phyloP scores from a whole-genome alignment of 2,888 invertebrate genomes.

The Zaprionus lineosus region DNA sequence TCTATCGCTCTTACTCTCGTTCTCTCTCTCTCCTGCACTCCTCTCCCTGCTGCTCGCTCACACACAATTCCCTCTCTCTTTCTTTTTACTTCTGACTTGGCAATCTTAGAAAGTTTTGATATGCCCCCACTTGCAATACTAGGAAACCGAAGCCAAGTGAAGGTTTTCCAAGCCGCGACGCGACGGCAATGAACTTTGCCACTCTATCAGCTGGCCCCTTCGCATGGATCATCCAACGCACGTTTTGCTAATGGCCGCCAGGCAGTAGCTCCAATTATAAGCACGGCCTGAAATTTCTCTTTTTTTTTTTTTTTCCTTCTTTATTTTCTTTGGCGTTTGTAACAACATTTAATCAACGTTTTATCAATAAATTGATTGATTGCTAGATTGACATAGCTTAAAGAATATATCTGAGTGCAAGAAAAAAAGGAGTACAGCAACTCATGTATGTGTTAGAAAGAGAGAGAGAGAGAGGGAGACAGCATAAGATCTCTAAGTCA shows the following conservation, averaged over 20 bases:
- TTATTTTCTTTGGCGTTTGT: too few species aligned
- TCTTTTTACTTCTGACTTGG: too few species aligned
- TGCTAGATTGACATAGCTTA: constrained; percentile 10
- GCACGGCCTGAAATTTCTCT: constrained; percentile 38
- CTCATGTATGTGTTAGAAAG: background rate
- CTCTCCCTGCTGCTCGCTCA: too few species aligned
- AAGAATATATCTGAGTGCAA: too few species aligned
- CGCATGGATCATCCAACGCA: constrained; percentile 28
- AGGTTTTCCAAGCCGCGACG: constrained; percentile 41
- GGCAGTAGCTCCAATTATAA: constrained; percentile 44
- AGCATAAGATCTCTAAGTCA: background rate
- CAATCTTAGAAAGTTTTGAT: constrained; percentile 40
- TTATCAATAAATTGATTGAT: constrained; percentile 23
- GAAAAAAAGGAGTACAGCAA: background rate
- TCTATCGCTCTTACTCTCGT: too few species aligned
- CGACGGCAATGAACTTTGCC: constrained; percentile 60
- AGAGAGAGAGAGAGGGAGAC: background rate
- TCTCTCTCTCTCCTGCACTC: too few species aligned
- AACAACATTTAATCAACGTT: background rate
- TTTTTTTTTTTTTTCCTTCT: too few species aligned
- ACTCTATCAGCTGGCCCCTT: constrained; percentile 15
- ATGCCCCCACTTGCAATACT: background rate
- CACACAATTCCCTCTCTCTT: too few species aligned
- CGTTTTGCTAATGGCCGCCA: constrained; percentile 41
- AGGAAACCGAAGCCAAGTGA: constrained; percentile 40